phyloP scores from a whole-genome alignment of 2,888 invertebrate species.

The Apotomis betuletana region DNA sequence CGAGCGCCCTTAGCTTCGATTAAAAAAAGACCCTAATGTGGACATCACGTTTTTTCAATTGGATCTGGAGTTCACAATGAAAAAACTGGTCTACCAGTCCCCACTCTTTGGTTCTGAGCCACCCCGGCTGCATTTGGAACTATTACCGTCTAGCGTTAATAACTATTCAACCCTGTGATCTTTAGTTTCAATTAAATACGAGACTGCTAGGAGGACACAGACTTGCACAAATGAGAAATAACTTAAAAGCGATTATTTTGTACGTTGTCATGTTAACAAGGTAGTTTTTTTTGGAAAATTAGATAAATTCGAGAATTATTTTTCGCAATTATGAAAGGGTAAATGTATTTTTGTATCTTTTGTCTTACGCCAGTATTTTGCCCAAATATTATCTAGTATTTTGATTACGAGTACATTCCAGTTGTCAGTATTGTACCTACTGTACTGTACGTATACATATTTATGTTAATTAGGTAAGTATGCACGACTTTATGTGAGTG shows the following conservation, averaged over 20 bases:
- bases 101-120: constrained; percentile 75
- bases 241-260: neutral
- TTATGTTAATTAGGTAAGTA: neutral
- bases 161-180: constrained; percentile 75
- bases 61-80: no score
- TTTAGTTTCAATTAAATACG: no score
- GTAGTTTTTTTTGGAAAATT: no score
- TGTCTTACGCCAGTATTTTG: neutral
- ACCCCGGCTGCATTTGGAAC: constrained; percentile 65
- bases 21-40: no score
- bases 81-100: constrained; percentile 45
- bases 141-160: constrained; percentile 73
- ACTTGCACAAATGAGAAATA: neutral
- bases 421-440: neutral
- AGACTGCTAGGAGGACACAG: no score
- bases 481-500: constrained; percentile 4
- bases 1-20: no score
- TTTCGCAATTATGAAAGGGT: no score
- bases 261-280: no score
- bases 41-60: no score
- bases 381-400: constrained; percentile 2
- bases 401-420: constrained; percentile 19
- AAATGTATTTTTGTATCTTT: neutral
- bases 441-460: neutral
- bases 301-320: no score